Evolutionary conservation across 2,888 invertebrate genomes (phyloP).

Genomic region (Acanthosoma haemorrhoidale): DNA sequence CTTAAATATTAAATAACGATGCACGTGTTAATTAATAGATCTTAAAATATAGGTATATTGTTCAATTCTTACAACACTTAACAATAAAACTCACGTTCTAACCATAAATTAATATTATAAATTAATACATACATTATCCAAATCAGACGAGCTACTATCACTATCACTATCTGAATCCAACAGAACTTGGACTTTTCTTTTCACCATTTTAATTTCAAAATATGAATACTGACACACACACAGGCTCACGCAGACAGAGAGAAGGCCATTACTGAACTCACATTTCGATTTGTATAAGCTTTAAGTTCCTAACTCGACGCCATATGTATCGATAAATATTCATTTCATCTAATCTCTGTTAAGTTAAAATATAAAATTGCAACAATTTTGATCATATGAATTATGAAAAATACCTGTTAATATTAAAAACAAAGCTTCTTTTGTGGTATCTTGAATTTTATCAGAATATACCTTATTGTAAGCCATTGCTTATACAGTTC

Average conservation of each 20-base stretch:
- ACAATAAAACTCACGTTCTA: background rate
- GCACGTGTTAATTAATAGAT: too few species aligned
- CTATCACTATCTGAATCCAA: constrained; percentile 75
- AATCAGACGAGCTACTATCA: constrained; percentile 65
- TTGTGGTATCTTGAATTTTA: too few species aligned
- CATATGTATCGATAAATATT: constrained; percentile 11
- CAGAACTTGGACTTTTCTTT: constrained; percentile 75
- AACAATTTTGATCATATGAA: background rate
- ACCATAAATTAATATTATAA: constrained; percentile 11
- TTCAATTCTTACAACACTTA: too few species aligned
- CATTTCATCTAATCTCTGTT: background rate
- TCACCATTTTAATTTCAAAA: constrained; percentile 58
- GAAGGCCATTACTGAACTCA: background rate
- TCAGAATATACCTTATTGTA: too few species aligned
- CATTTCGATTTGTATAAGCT: constrained; percentile 20
- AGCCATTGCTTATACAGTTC: background rate
- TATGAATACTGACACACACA: background rate
- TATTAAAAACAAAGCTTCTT: background rate
- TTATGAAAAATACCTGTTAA: background rate
- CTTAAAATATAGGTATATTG: too few species aligned
- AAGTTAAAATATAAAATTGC: background rate
- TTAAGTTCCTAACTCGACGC: constrained; percentile 7
- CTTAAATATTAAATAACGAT: too few species aligned
- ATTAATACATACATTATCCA: constrained; percentile 68
- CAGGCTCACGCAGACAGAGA: background rate